A percentile compares a stretch with the other conserved stretches of the same genome.
Conservation (phyloP, 2,113 vertebrate genomes). For the Bufo bufo region DNA sequence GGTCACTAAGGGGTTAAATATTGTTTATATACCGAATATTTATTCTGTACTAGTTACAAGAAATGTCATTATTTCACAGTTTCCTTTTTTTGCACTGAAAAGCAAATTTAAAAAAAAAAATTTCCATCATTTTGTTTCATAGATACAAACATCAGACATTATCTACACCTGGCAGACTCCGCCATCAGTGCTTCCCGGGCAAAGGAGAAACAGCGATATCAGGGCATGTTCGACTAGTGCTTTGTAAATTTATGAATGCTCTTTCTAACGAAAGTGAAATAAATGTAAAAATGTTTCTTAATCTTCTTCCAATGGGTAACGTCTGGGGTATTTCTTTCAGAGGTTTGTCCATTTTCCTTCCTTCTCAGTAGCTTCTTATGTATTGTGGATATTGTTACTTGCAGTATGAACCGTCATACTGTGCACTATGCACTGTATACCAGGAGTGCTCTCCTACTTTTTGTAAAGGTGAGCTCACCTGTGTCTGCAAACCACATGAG, state of each 20-base stretch:
- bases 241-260: not conserved
- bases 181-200: slow-evolving; percentile 77
- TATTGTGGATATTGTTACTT: too few relatives aligned
- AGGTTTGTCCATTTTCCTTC: too few relatives aligned
- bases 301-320: not conserved
- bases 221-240: slow-evolving; percentile 80
- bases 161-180: slow-evolving; percentile 81
- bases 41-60: not conserved
- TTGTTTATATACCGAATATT: too few relatives aligned
- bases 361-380: too few relatives aligned
- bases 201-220: slow-evolving; percentile 83
- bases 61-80: too few relatives aligned
- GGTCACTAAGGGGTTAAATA: too few relatives aligned
- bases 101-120: not conserved
- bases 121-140: slow-evolving; percentile 21
- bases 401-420: too few relatives aligned
- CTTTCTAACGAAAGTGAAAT: not conserved
- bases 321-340: not conserved
- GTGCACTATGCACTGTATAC: too few relatives aligned
- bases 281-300: not conserved
- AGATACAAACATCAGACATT: slow-evolving; percentile 82
- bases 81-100: too few relatives aligned
- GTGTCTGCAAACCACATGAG: too few relatives aligned
- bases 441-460: too few relatives aligned
- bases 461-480: too few relatives aligned